A percentile compares a stretch with the other conserved stretches of the same genome.
phyloP scores from a whole-genome alignment of 2,797 vertebrate species.

The Oophaga sylvatica region DNA sequence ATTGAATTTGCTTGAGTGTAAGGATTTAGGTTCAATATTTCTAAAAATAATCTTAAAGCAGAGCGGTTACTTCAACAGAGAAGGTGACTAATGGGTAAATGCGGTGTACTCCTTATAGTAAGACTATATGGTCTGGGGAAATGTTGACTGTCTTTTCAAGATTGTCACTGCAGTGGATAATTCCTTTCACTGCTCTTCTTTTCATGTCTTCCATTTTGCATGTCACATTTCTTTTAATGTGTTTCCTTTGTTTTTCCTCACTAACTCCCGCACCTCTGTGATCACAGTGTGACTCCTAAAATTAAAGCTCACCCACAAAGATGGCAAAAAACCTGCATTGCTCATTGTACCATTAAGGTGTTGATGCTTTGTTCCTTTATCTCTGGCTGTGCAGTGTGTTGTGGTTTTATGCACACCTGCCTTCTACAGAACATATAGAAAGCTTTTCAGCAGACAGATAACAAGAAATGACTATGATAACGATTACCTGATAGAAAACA shows the following conservation, averaged over 20 bases:
- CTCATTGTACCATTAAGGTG: conserved; percentile 38
- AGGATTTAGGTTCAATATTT: background rate
- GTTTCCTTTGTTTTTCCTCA: conserved; percentile 64
- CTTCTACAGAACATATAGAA: background rate
- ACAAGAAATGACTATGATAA: background rate
- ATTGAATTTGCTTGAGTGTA: background rate
- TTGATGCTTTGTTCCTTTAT: conserved; percentile 38
- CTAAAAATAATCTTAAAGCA: background rate
- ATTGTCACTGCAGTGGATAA: conserved; percentile 23
- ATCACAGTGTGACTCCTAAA: conserved; percentile 66
- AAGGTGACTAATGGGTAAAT: conserved; percentile 38
- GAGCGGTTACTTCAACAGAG: background rate
- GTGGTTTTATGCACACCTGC: conserved; percentile 9
- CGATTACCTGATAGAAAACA: background rate
- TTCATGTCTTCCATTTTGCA: conserved; percentile 65
- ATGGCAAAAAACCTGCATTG: conserved; percentile 6
- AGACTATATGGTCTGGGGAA: conserved; percentile 38
- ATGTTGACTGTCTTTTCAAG: conserved; percentile 44
- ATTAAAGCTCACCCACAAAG: conserved; percentile 50
- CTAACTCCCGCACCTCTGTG: conserved; percentile 71
- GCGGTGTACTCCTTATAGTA: conserved; percentile 41
- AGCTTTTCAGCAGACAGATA: background rate
- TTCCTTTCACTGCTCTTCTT: conserved; percentile 59
- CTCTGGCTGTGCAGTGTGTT: background rate
- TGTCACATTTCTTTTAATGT: conserved; percentile 68